Conservation (phyloP, 2,797 vertebrate species). For the Lepidocolaptes lacrymiger region DNA sequence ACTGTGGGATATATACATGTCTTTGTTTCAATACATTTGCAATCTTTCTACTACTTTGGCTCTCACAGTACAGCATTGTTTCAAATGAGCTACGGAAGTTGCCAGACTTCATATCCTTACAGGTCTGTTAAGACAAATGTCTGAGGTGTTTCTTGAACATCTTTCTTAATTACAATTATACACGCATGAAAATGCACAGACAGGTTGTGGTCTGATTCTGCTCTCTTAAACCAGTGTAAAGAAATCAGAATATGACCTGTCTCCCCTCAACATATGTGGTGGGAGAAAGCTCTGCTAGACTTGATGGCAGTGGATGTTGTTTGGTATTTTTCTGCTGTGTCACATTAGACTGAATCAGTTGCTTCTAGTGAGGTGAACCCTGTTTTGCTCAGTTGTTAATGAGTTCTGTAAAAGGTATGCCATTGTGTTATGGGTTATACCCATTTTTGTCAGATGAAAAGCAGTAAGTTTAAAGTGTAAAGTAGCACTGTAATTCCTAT, state of each 20-base stretch:
- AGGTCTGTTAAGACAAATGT: neutral
- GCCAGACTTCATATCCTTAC: neutral
- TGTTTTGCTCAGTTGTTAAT: neutral
- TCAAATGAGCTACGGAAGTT: neutral
- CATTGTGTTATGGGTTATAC: neutral
- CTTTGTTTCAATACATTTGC: neutral
- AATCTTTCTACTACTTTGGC: neutral
- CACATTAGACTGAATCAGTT: conserved; percentile 7
- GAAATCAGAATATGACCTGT: neutral
- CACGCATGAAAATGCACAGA: neutral
- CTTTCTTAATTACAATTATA: neutral
- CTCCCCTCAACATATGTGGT: neutral
- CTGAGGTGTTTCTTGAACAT: neutral
- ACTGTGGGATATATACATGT: neutral
- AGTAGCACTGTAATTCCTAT: neutral
- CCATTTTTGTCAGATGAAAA: neutral
- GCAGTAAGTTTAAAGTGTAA: neutral
- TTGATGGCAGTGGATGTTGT: neutral
- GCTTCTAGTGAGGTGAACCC: conserved; percentile 20
- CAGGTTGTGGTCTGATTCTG: neutral
- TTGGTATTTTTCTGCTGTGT: conserved; percentile 28
- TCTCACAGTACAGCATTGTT: neutral
- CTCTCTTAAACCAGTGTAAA: conserved; percentile 22
- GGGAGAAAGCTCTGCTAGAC: neutral
- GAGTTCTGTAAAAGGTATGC: neutral